Evolutionary conservation across 2,113 vertebrate genomes (phyloP), one percentile per base, ranked within the genome.

Genomic region (Eretmochelys imbricata): DNA sequence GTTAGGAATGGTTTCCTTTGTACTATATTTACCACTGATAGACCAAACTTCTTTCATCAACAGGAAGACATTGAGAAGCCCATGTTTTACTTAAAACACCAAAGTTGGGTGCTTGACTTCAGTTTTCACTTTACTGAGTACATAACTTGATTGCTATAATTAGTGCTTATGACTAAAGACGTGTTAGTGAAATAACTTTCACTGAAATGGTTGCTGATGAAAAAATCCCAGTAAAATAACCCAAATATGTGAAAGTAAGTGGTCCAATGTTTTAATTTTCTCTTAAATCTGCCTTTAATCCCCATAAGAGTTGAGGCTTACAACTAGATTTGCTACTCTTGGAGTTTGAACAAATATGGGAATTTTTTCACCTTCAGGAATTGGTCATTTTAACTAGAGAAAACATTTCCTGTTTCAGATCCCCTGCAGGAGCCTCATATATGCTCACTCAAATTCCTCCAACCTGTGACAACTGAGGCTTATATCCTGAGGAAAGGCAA

Each of bases 1-100:
- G 27, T 81, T 80, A 84, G 87, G 90, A 96, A 87, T 76, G 78
- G 84, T 84, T 96, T 88, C 78, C 84, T 84, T 96, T 91, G 42
- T 55, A 35, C 22, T 5, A 10, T n/a, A 55, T 46, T 57, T 82
- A 46, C 65, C 65, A 72, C 19, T 59, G 38, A 10, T 27, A 29
- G 90, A 95, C 89, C 91, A 94, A 55, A 97, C 91, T 95, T 85
- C 17, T 72, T 80, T 42, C 89, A 88, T 84, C 90, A 57, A 91
- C 87, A 0, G 12, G 88, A 96, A 94, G 95, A 96, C 96, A 96
- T 97, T 96, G 97, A 91, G 91, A 96, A 91, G 35, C 48, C 85
- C 85, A 13, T 2, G 54, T 75, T 88, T 89, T 89, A 87, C 85
- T 91, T 96, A 88, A 95, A 94, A 81, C 96, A 90, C 92, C 94